Base-by-base conservation (phyloP, 2,113 vertebrate genomes). In the Etia nguti region DNA sequence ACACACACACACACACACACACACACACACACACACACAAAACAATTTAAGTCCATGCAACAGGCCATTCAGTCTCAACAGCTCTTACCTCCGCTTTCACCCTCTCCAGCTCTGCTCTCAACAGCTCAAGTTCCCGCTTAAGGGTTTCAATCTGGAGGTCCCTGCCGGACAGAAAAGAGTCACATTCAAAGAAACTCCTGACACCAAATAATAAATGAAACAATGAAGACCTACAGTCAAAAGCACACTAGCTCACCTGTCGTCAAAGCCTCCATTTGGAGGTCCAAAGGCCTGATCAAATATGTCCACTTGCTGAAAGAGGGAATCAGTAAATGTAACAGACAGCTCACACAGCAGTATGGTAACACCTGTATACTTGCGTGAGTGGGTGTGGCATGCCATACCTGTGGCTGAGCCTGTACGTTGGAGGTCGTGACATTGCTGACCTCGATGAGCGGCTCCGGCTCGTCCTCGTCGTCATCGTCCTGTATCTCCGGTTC, bases 281-380 rank as follows among this genome's bases (percentile, higher is more conserved):
- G 98, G 98, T 24, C 98, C 98, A 0, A 99, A 99, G 1, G 98
- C 95, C 95, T 98, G 97, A 82, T 99, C 98, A 79, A 99, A 99
- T 85, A 98, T 95, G 92, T 99, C 98, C 0, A 96, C 93, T 73
- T 97, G 95, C 84, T 96, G 48, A 79, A 81, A 20, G 15, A 4
- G 13, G n/a, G 26, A 41, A 52, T 65, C 2, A 68, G 41, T 24
- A 62, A 77, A 75, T 41, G 15, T 22, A 18, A 34, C 29, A 60
- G 18, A 36, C 29, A 8, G 6, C 6, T 16, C 41, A 36, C 5
- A 73, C 6, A 84, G 29, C 4, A 85, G 20, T 31, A 77, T 20
- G 10, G 10, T 29, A 68, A 46, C 41, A 26, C 13, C 13, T 46
- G 68, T 16, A 8, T 20, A 75, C 4, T 29, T 77, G 20, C 16